These are phyloP conservation scores for Thunnus albacares DNA, from an alignment of 2,797 vertebrate species.

Conservation along the genomic window DNA sequence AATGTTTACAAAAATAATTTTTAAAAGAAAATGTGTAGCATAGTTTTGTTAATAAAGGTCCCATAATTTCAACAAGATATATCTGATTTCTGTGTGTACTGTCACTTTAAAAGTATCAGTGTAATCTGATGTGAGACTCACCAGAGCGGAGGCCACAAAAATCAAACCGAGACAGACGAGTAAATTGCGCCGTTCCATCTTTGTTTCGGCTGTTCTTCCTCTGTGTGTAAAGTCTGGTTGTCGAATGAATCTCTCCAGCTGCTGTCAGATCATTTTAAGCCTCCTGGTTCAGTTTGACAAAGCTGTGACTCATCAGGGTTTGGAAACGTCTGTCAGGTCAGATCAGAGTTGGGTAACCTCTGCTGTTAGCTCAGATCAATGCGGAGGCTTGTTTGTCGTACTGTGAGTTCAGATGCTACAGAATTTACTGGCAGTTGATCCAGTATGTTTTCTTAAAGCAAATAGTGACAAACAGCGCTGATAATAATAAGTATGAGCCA, in stretches of 20 bases:
- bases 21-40: too few species aligned
- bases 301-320: conserved; percentile 27
- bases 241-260: conserved; percentile 15
- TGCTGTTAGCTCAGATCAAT: background rate
- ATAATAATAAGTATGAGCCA: background rate
- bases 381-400: conserved; percentile 18
- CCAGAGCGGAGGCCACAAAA: conserved; percentile 1
- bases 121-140: conserved; percentile 40
- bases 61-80: background rate
- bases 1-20: background rate
- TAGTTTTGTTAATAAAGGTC: background rate
- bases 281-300: background rate
- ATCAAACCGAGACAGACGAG: conserved; percentile 37
- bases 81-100: background rate
- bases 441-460: background rate
- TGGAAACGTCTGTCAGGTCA: background rate
- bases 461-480: conserved; percentile 3
- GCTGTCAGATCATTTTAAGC: conserved; percentile 46
- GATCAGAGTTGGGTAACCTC: background rate
- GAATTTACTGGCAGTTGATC: background rate
- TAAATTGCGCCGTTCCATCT: conserved; percentile 35
- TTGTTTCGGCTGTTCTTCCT: background rate
- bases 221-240: background rate
- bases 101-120: too few species aligned
- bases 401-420: background rate